Evolutionary conservation across 2,797 vertebrate genomes (phyloP).

Genomic region (Agapornis canus): DNA sequence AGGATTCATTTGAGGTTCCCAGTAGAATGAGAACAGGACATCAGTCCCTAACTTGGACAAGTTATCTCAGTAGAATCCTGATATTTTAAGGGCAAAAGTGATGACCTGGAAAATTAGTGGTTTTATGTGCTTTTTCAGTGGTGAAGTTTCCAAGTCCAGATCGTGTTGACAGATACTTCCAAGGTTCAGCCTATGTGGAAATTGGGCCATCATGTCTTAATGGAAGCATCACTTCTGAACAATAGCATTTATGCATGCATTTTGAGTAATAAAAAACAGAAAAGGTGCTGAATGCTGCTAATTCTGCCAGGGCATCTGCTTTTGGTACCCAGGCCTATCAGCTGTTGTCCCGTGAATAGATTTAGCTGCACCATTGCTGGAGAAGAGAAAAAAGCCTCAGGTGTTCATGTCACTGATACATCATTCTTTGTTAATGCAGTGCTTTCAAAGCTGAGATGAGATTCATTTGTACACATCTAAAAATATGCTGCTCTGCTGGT

Average conservation of each 20-base stretch:
- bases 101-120: neutral
- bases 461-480: neutral
- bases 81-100: neutral
- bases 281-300: neutral
- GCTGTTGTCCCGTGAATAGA: neutral
- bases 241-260: fast-evolving
- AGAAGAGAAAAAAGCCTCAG: neutral
- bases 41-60: neutral
- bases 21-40: neutral
- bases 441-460: neutral
- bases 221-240: neutral
- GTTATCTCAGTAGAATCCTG: neutral
- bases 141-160: neutral
- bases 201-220: neutral
- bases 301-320: neutral
- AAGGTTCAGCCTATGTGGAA: neutral
- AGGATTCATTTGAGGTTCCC: neutral
- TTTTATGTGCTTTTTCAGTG: neutral
- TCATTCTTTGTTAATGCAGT: neutral
- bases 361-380: neutral
- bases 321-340: neutral
- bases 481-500: neutral
- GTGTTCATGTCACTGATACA: neutral
- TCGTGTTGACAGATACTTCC: neutral
- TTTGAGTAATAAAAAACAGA: neutral